Evolutionary conservation across 2,888 invertebrate species (phyloP), one percentile per base, ranked within the genome.

Genomic region (Ichneumoninae sp.): DNA sequence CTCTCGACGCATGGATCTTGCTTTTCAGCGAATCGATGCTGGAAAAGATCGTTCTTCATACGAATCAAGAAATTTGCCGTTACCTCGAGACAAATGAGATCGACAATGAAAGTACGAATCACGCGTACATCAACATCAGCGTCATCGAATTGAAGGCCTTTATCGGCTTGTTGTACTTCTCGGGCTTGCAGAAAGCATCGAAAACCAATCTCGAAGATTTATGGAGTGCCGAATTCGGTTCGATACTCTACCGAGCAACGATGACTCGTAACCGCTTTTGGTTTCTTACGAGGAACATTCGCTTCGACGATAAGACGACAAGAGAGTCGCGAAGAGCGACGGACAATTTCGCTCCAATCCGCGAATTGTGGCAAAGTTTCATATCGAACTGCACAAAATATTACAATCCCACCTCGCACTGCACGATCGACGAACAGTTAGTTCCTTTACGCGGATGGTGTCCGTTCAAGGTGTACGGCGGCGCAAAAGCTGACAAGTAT

Each of bases 371-470:
- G 87, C 82, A 88, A 8, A 16, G 75, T 7, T 90, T 90, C 69
- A 82, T 87, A 19, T 54, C 26, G 2, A 86, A 88, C 33, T 90
- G 89, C 50, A 73, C 40, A 40, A 73, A 78, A 19, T 73, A 81
- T 71, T 90, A 89, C 74, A 78, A 81, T n/a, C 87, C 87, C 0
- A 74, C 82, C 2, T 73, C 77, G 16, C 83, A 87, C 76, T 70
- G 85, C 10, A 90, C 89, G 4, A 87, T 91, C 13, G 90, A 90
- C 54, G 89, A 91, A 70, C 88, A 89, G 68, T 70, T 90, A 22
- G 74, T 89, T n/a, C 57, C 81, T 6, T 91, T 89, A 75, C 70
- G 87, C 6, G 89, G 89, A 3, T 44, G 86, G 19, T 89, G 88
- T 36, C 54, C 57, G 10, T 90, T 90, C 52, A 81, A 85, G 69